Percentiles rank a stretch among this genome's conserved stretches.
Evolutionary conservation across 2,888 invertebrate species (phyloP).

Genomic region (Parnassius mnemosyne): DNA sequence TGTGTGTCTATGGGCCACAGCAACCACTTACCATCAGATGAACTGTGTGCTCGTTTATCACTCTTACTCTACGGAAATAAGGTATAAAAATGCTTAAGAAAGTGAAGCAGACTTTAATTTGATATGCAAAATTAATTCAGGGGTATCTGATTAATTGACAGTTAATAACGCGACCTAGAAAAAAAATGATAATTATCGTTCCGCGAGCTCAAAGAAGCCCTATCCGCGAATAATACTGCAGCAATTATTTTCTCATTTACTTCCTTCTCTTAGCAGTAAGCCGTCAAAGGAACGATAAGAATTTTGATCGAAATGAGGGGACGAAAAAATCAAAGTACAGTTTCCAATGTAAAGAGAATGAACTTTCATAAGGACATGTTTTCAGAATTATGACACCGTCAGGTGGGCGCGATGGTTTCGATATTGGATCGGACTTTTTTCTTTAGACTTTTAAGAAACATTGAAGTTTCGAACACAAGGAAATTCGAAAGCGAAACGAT

Average conservation of each 20-base stretch:
- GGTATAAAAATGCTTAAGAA: too few relatives aligned
- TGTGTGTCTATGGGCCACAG: too few relatives aligned
- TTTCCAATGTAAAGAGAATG: conserved; percentile 48
- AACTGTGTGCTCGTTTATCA: too few relatives aligned
- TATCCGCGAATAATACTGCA: conserved; percentile 60
- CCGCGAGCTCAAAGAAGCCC: conserved; percentile 47
- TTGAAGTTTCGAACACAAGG: conserved; percentile 47
- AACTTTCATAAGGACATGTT: conserved; percentile 51
- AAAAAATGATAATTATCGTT: conserved; percentile 37
- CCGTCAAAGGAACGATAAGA: conserved; percentile 58
- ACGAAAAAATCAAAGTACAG: conserved; percentile 62
- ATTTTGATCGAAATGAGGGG: conserved; percentile 67
- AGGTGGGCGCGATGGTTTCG: conserved; percentile 61
- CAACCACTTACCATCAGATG: too few relatives aligned
- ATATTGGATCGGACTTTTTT: conserved; percentile 50
- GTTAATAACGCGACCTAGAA: conserved; percentile 39
- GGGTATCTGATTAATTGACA: conserved; percentile 52
- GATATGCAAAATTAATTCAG: neutral
- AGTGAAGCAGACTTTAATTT: neutral
- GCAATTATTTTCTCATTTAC: conserved; percentile 71
- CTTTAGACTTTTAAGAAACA: conserved; percentile 46
- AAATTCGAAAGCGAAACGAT: conserved; percentile 37
- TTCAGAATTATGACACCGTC: conserved; percentile 66
- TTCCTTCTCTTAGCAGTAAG: conserved; percentile 48
- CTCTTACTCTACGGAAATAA: too few relatives aligned